These are phyloP conservation scores for Metacarcinus magister DNA, from an alignment of 2,888 invertebrate species.

Conservation along the genomic window DNA sequence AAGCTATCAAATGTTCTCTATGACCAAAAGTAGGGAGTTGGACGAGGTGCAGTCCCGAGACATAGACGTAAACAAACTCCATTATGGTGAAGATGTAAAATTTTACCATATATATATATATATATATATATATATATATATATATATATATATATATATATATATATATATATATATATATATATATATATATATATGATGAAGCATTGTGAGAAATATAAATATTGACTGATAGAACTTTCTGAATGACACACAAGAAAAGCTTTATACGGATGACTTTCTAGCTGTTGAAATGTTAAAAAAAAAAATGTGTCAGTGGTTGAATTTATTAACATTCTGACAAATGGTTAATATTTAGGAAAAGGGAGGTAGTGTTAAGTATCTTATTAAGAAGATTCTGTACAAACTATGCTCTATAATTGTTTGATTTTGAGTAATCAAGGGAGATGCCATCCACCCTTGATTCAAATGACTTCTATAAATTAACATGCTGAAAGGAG, in stretches of 20 bases:
- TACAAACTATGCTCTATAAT: neutral
- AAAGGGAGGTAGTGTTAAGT: conserved; percentile 6
- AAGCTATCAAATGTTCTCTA: too few species aligned
- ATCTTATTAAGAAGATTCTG: neutral
- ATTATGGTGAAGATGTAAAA: too few species aligned
- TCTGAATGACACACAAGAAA: neutral
- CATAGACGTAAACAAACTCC: too few species aligned
- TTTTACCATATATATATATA: too few species aligned
- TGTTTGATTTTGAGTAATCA: conserved; percentile 37
- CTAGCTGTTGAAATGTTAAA: neutral
- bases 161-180: neutral
- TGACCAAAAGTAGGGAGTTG: too few species aligned
- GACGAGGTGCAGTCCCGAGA: too few species aligned
- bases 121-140: too few species aligned
- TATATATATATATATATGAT: neutral
- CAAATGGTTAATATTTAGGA: conserved; percentile 4
- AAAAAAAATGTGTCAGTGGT: neutral
- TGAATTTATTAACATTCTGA: neutral
- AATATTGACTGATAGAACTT: neutral
- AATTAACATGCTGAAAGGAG: neutral
- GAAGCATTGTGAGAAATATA: neutral
- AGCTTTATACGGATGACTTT: neutral
- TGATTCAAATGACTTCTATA: neutral
- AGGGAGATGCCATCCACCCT: conserved; percentile 40
- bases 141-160: neutral